These are phyloP conservation scores for Caerostris extrusa DNA, from an alignment of 1,140 invertebrate genomes.

Conservation along the genomic window DNA sequence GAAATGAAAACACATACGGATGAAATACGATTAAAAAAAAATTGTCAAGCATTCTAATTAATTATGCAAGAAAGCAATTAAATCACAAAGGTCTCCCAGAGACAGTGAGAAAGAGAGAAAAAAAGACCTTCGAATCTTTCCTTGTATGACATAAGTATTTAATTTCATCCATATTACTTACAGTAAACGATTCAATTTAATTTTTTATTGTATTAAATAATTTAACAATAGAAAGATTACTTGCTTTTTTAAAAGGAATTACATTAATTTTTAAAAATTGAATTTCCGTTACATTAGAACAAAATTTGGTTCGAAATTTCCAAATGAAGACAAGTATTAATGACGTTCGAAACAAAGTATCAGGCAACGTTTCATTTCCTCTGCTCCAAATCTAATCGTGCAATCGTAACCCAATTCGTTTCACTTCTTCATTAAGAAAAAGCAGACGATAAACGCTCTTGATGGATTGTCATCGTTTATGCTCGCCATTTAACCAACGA, in stretches of 20 bases:
- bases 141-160: not conserved
- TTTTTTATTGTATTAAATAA: too few species aligned
- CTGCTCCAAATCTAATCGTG: not conserved
- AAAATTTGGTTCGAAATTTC: not conserved
- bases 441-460: constrained; percentile 28
- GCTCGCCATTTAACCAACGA: constrained; percentile 32
- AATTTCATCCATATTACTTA: too few species aligned
- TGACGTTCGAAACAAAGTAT: not conserved
- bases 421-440: constrained; percentile 38
- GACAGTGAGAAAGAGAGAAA: not conserved
- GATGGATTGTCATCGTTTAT: constrained; percentile 34
- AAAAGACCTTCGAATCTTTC: constrained; percentile 26
- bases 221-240: too few species aligned
- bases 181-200: too few species aligned
- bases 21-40: not conserved
- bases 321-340: not conserved
- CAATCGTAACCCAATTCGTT: constrained; percentile 22
- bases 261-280: too few species aligned
- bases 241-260: too few species aligned
- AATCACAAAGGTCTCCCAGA: not conserved
- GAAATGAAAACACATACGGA: not conserved
- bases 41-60: not conserved
- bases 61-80: constrained; percentile 7
- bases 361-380: not conserved
- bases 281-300: not conserved